Evolutionary conservation across 2,888 invertebrate species (phyloP), one percentile per base, ranked within the genome.

Genomic region (Eristalinus aeneus): DNA sequence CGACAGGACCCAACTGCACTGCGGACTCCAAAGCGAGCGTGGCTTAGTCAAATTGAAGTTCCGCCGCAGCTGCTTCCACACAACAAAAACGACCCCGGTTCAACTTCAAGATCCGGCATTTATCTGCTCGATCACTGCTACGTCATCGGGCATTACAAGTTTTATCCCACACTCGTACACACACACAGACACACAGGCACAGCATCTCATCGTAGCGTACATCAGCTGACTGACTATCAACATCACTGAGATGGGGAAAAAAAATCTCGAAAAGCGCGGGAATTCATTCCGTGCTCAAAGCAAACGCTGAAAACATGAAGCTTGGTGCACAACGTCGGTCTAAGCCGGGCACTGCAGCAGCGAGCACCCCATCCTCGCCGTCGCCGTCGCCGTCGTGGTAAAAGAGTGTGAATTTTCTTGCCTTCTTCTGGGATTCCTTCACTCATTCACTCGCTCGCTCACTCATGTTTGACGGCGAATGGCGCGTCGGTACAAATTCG

Each of bases 61-160:
- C 46, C 58, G 61, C 46, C 58, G 61, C 61, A 58, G 68, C 60
- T 64, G 53, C 58, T 69, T 69, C 32, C 31, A 46, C 23, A 46
- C 12, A 12, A 27, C 9, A 63, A 46, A 16, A 46, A 27, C 64
- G 46, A 54, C 81, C 20, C 53, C 61, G 72, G 72, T 68, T 80
- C 80, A 77, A 76, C 76, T 69, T 73, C 85, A 77, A 86, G 86
- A 78, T 86, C 86, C 86, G 82, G 86, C 74, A 74, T 74, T 81
- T 86, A 82, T 77, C 76, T 69, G n/a, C 32, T 54, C 34, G 22
- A 65, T 68, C 69, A 12, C 46, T 10, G 11, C 22, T 86, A 78
- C 86, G 86, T 86, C 86, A 81, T 36, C 64, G 22, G 32, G 34
- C 46, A 60, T 69, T 56, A 69, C 63, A 46, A 5, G 63, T 71